Evolutionary conservation across 1,140 invertebrate genomes (phyloP), one percentile per base, ranked within the genome.

Genomic region (Bombus confusus): DNA sequence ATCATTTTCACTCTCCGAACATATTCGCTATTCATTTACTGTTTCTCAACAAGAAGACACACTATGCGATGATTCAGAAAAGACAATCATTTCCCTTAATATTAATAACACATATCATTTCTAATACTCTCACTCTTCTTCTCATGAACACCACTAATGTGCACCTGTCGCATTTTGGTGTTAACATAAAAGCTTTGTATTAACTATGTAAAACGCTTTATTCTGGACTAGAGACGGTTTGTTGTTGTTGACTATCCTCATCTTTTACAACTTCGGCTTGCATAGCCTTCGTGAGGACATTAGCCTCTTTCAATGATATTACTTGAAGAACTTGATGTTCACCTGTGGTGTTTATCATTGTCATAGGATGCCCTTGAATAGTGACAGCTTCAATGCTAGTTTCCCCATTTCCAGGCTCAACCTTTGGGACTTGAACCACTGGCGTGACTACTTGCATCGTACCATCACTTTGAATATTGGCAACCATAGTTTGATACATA

Each of bases 401-500:
- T 96, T 97, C 88, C 96, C 96, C 87, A 96, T 97, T 95, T 97
- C 97, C 95, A 96, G 96, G 89, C 94, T 96, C 91, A 79, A 96
- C 95, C 91, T 97, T 97, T 41, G 97, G 96, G 93, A 98, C 97
- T 96, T 98, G 97, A 91, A 98, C 97, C 94, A 97, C 96, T 79
- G 97, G 97, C 81, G 97, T 97, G 37, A 98, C 96, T 93, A 98
- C 98, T 93, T 96, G 96, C 91, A 98, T 97, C 41, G 97, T 97
- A 80, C 97, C 97, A 90, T 97, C 97, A 91, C 96, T 97, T 94
- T 98, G 97, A 92, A 99, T 98, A 94, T 98, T 98, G 41, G 98
- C 98, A 91, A 99, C 98, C 95, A 99, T 98, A 66, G 98, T 98
- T 95, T 99, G 98, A 95, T 99, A 99, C 97, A 99, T 98, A 82